Evolutionary conservation across 2,113 vertebrate species (phyloP).

Genomic region (Psephotus haematonotus): DNA sequence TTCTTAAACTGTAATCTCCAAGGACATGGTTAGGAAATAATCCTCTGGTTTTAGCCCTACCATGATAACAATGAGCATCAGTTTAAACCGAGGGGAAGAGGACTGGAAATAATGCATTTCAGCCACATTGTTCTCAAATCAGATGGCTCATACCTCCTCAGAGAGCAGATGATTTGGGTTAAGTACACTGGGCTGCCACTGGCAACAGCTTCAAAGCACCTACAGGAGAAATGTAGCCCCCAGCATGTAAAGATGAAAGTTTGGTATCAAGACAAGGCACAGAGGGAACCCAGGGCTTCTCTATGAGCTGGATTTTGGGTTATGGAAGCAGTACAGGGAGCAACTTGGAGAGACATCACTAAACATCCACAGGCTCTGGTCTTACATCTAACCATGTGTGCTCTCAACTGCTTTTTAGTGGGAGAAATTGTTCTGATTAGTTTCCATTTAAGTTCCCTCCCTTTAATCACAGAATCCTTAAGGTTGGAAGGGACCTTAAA

Average conservation of each 20-base stretch:
- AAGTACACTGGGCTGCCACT: background rate
- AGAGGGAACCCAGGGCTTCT: background rate
- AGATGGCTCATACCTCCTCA: background rate
- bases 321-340: background rate
- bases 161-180: constrained; percentile 17
- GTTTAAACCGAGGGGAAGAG: constrained; percentile 15
- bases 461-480: background rate
- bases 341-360: background rate
- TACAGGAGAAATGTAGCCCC: background rate
- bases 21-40: background rate
- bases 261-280: background rate
- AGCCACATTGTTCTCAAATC: background rate
- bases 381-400: background rate
- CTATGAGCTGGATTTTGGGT: background rate
- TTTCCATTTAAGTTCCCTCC: background rate
- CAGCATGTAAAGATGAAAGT: background rate
- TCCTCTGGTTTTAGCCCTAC: background rate
- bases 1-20: background rate
- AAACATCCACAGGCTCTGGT: background rate
- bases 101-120: constrained; percentile 34
- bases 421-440: background rate
- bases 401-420: background rate
- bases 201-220: background rate
- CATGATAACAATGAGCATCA: background rate
- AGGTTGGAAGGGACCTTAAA: background rate